Conservation (phyloP, 2,797 vertebrate species). For the Urosaurus nigricauda region DNA sequence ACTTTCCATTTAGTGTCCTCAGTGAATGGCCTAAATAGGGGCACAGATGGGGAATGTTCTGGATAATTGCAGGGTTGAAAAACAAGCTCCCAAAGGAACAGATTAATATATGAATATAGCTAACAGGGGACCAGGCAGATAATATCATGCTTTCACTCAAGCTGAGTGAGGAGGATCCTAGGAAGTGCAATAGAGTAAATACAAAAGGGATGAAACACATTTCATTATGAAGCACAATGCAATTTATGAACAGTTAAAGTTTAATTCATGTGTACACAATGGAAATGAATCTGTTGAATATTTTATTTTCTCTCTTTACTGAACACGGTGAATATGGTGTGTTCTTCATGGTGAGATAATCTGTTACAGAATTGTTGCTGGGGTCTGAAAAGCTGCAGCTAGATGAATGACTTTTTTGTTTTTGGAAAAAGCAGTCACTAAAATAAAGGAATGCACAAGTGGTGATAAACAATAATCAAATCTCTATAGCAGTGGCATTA, state of each 20-base stretch:
- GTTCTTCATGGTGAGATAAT: not conserved
- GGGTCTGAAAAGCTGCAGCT: not conserved
- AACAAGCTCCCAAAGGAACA: not conserved
- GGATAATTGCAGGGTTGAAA: not conserved
- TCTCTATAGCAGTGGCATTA: not conserved
- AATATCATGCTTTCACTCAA: not conserved
- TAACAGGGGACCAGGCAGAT: not conserved
- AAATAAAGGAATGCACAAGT: not conserved
- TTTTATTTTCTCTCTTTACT: not conserved
- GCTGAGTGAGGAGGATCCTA: no score
- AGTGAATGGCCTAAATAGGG: no score
- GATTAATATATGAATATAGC: not conserved
- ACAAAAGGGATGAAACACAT: not conserved
- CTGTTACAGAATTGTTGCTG: not conserved
- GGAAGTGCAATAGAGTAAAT: no score
- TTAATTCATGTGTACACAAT: not conserved
- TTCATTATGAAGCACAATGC: not conserved
- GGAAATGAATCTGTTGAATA: no score
- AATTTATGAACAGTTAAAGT: not conserved
- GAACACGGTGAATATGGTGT: not conserved
- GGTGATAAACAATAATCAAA: not conserved
- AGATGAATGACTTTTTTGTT: no score
- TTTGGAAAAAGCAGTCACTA: not conserved
- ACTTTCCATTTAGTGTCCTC: not conserved
- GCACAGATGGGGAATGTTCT: not conserved